Evolutionary conservation across 2,113 vertebrate genomes (phyloP), one percentile per base, ranked within the genome.

Genomic region (Misgurnus anguillicaudatus): DNA sequence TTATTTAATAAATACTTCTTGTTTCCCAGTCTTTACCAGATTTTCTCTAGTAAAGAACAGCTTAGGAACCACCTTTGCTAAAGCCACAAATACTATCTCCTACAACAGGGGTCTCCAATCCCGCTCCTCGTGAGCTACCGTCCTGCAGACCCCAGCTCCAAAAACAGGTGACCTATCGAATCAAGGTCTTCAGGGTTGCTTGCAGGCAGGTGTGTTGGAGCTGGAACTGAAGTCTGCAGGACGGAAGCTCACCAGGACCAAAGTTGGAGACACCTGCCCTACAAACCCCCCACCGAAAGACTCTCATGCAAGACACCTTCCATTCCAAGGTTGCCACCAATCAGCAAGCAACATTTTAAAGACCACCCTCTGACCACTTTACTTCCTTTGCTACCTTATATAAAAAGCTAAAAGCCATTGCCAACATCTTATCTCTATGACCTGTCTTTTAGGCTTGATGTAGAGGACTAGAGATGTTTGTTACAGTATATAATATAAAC

Each of bases 291-390:
- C 55, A 60, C 66, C 61, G 84, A 73, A 77, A 45, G 78, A 85
- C 85, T 66, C 86, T 61, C 89, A 91, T 91, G 90, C 90, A 88
- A 61, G 83, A 82, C 85, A 84, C 69, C 75, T 83, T 78, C n/a
- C 61, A 24, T 45, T 57, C 14, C 68, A 53, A 38, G 68, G 80
- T 83, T 85, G 55, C 24, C 21, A 60, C 47, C 64, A 68, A 61
- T 75, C 45, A 67, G 21, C 82, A 80, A 64, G 78, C 81, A 80
- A 66, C 24, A 16, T 65, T 69, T 67, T 69, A 42, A 85, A 61
- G 74, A 75, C 16, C 14, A 72, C 69, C 21, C 11, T 62, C 21
- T 74, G 58, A 36, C 57, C 57, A 62, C 21, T 19, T 42, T 62
- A 62, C 9, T 48, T 75, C 57, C 14, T 3, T 73, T 73, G 16